Evolutionary conservation across 2,888 invertebrate genomes (phyloP), one percentile per base, ranked within the genome.

Genomic region (Phengaris alcon): DNA sequence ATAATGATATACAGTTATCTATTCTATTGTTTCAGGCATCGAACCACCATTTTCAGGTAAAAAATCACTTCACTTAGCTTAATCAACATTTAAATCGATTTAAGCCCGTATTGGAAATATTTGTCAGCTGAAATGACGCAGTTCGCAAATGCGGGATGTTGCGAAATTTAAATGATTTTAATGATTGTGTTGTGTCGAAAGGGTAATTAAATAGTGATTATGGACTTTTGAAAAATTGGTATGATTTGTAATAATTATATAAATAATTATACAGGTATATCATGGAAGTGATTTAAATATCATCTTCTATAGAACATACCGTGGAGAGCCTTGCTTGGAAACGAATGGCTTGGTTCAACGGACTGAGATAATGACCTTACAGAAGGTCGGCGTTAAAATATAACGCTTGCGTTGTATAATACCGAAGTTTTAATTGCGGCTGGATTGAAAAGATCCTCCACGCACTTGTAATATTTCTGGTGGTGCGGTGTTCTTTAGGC

Each of bases 41-140:
- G 84, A 82, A 69, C 79, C 78, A 13, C 77, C 79, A 22, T 75
- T 78, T 35, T 76, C 80, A 77, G 81, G 83, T 83, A 76, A 79
- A 75, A 72, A 35, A n/a, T n/a, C n/a, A n/a, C n/a, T 22, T 22
- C 22, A 68, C 22, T 54, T 68, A 68, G 3, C 51, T 51, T 57
- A 55, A 22, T 73, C 51, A 59, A 51, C 15, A 10, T 22, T 22
- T 12, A 12, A 70, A 51, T 70, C 70, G 48, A 70, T 70, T 70
- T 48, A 51, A 69, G 51, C 15, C 70, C 70, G 51, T 70, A 51
- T 70, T 15, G 70, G 70, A 51, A 35, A 70, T 70, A 70, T 70
- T 70, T 70, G 48, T 51, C 70, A 12, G 35, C 35, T 51, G 15
- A 70, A 70, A n/a, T 70, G 70, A 51, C 70, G 22, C 48, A 48